Evolutionary conservation across 2,113 vertebrate species (phyloP), one percentile per base, ranked within the genome.

Genomic region (Conger conger): DNA sequence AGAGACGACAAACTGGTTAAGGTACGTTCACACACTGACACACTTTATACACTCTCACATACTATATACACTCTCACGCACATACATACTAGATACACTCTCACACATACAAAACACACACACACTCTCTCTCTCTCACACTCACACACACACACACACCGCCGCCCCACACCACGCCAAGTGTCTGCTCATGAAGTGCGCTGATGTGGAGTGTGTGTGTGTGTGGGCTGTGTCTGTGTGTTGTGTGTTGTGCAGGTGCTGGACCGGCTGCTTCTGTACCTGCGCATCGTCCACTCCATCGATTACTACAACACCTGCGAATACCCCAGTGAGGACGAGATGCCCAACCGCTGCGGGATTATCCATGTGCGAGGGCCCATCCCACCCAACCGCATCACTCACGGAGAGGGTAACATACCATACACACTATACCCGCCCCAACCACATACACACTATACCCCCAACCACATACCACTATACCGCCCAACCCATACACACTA

Each of bases 321-420:
- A 90, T 99, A 98, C 88, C 94, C 96, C n/a, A 97, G 96, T 1
- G 97, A 98, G 91, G 97, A 98, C 3, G 97, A 98, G 89, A 99
- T 99, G 97, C 97, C 97, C 35, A 98, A 98, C 87, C 96, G 97
- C 40, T 99, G 97, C 16, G 97, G 97, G 40, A 98, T 99, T 88
- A 93, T 98, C 86, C 97, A 98, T 0, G 97, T 98, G 0, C 94
- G 97, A 0, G 97, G 97, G 0, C 97, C 97, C 16, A 94, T 98
- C 85, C 97, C 97, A 1, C 97, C 96, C 7, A 98, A 98, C 90
- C 96, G 97, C 23, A 96, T 98, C 84, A 95, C 96, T 30, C 96
- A 97, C 0, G 94, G 97, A 53, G 97, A 99, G 93, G 96, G 97
- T 97, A 54, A 83, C 27, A 27, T 6, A 23, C 17, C 0, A 23